Evolutionary conservation across 2,888 invertebrate species (phyloP).

Genomic region (Eilema depressum): DNA sequence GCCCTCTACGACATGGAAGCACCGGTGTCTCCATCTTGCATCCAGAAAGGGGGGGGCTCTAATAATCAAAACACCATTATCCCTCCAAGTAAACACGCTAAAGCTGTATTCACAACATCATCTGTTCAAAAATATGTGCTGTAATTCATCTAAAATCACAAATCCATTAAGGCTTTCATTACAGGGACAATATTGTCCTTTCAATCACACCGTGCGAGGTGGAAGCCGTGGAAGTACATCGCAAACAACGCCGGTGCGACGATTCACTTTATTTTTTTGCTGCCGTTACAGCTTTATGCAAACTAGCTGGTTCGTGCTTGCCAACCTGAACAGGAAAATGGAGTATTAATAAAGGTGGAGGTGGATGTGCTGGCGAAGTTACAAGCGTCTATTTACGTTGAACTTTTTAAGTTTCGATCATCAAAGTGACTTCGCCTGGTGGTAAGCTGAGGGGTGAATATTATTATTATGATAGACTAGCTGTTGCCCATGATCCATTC

Average conservation of each 20-base stretch:
- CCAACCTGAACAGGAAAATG: slow-evolving; percentile 35
- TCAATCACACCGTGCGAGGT: slow-evolving; percentile 33
- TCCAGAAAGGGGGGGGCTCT: too few relatives aligned
- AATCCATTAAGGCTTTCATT: slow-evolving; percentile 38
- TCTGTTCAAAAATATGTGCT: background rate
- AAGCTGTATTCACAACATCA: background rate
- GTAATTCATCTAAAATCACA: slow-evolving; percentile 21
- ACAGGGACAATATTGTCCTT: slow-evolving; percentile 43
- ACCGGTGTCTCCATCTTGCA: too few relatives aligned
- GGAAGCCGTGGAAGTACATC: slow-evolving; percentile 32
- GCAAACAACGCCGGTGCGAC: slow-evolving; percentile 42
- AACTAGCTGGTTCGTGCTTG: slow-evolving; percentile 39
- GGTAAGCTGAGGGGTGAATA: too few relatives aligned
- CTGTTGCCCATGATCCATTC: too few relatives aligned
- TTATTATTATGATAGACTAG: too few relatives aligned
- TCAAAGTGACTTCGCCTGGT: too few relatives aligned
- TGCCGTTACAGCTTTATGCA: slow-evolving; percentile 25
- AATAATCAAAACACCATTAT: slow-evolving; percentile 8
- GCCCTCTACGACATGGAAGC: too few relatives aligned
- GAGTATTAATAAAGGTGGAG: slow-evolving; percentile 26
- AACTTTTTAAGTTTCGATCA: too few relatives aligned
- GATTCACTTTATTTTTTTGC: slow-evolving; percentile 34
- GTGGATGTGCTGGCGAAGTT: slow-evolving; percentile 17
- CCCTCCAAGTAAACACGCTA: background rate
- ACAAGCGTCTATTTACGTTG: background rate